Base-by-base conservation (phyloP, 2,888 invertebrate genomes). In the Monopis laevigella region DNA sequence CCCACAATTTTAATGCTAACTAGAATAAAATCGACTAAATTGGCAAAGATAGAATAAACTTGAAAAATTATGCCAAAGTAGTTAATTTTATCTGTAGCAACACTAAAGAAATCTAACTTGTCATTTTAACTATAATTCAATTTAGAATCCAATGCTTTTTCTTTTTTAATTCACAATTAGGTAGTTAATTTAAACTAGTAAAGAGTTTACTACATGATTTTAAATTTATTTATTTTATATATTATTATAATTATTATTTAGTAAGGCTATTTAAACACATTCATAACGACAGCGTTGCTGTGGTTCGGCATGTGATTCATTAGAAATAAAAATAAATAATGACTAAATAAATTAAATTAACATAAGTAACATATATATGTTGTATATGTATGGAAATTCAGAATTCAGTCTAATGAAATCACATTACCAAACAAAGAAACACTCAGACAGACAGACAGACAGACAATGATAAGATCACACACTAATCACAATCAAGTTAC, bases 101-200 rank as follows among this genome's bases (percentile, higher is more conserved):
- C 61, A 53, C 17, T n/a, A 26, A 51, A 56, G 60, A 61, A 67
- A 67, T 53, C 65, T 68, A 64, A 57, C 65, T 69, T 72, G 68
- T 71, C 72, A 74, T 77, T 77, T 74, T 69, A 40, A 73, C 70
- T 75, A 73, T 60, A 65, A 59, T 69, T 66, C 68, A 73, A 71
- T 78, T 80, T 78, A 80, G 78, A 80, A 78, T 80, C 72, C 65
- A 73, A 70, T 77, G 78, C 78, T 80, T 78, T 65, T 62, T 62
- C 52, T 55, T 58, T 56, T 64, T 72, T 65, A 59, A 69, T 78
- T 66, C 73, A 75, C 71, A 73, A 67, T 53, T 41, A 26, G n/a
- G n/a, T n/a, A n/a, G n/a, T 43, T 28, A 56, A 69, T 65, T 67
- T 65, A 69, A 64, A 64, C 74, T 78, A 78, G 59, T 58, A 67